These are phyloP conservation scores for Scelioninae gen. 2 DNA, from an alignment of 2,888 invertebrate genomes.

Conservation along the genomic window DNA sequence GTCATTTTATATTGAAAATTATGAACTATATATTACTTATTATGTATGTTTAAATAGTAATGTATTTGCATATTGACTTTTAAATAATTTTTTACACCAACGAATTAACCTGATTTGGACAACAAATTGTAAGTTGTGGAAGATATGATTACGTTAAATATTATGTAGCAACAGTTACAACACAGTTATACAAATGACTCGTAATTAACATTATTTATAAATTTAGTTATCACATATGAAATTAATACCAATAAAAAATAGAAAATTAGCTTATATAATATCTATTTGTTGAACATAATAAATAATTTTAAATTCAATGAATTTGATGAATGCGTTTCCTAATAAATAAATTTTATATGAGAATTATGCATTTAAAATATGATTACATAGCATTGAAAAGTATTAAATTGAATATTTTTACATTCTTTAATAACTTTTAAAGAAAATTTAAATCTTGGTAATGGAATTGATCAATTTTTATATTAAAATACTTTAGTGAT, in stretches of 20 bases:
- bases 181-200: too few species aligned
- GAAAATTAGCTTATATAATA: slow-evolving; percentile 2
- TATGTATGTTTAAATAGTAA: slow-evolving; percentile 5
- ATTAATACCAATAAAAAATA: background rate
- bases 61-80: background rate
- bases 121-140: background rate
- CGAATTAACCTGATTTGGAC: background rate
- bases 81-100: slow-evolving; percentile 2
- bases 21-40: slow-evolving; percentile 1
- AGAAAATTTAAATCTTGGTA: too few species aligned
- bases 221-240: slow-evolving; percentile 17
- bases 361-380: slow-evolving; percentile 5
- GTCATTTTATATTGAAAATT: slow-evolving; percentile 1
- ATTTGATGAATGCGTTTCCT: slow-evolving; percentile 1
- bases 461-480: background rate
- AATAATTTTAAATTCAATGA: slow-evolving; percentile 2
- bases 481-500: background rate
- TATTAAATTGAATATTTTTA: too few species aligned
- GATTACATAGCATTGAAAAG: background rate
- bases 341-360: slow-evolving; percentile 9
- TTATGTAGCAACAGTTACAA: too few species aligned
- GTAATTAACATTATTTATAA: background rate
- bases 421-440: too few species aligned
- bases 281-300: too few species aligned
- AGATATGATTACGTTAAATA: background rate